These are phyloP conservation scores for Meganola albula DNA, from an alignment of 2,888 invertebrate genomes.

Conservation along the genomic window DNA sequence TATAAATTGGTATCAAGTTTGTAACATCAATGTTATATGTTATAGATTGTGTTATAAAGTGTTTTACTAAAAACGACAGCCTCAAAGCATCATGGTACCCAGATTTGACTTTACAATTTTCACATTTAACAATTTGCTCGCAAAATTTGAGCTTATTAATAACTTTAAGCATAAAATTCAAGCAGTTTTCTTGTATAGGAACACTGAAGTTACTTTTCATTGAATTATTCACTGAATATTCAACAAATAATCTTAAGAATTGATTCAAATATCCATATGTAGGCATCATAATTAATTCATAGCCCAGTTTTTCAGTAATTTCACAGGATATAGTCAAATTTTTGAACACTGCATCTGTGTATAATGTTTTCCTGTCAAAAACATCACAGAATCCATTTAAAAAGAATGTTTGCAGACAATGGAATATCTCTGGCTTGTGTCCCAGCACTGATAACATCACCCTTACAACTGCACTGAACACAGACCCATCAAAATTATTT, in stretches of 20 bases:
- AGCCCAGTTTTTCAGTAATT: conserved; percentile 44
- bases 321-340: conserved; percentile 40
- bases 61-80: conserved; percentile 46
- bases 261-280: conserved; percentile 57
- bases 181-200: conserved; percentile 33
- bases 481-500: conserved; percentile 34
- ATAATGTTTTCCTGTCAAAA: conserved; percentile 31
- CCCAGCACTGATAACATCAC: conserved; percentile 37
- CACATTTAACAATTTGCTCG: conserved; percentile 54
- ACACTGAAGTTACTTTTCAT: conserved; percentile 25
- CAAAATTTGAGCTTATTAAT: conserved; percentile 36
- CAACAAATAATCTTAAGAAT: conserved; percentile 49
- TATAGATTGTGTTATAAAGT: conserved; percentile 37
- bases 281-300: conserved; percentile 31
- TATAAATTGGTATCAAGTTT: conserved; percentile 29
- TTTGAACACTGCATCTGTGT: conserved; percentile 39
- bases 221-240: conserved; percentile 31
- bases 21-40: conserved; percentile 31
- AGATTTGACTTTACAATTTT: conserved; percentile 45
- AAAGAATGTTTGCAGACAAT: conserved; percentile 54
- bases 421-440: conserved; percentile 41
- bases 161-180: conserved; percentile 44
- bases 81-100: conserved; percentile 56
- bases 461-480: conserved; percentile 32
- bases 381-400: conserved; percentile 47